phyloP scores from a whole-genome alignment of 2,888 invertebrate species.

The Leucania comma region DNA sequence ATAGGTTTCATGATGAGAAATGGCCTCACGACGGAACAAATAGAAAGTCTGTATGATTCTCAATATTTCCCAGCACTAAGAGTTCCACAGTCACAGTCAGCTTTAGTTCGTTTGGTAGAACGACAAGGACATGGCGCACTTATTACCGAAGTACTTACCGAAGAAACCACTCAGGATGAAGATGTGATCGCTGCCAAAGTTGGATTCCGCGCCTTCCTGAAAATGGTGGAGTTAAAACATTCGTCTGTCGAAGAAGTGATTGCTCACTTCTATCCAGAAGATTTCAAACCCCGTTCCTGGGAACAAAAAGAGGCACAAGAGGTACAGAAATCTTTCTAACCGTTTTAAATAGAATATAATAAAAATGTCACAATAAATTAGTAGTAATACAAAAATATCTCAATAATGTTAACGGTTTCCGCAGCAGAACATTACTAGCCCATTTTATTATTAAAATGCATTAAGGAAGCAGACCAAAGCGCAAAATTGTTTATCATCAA shows the following conservation, averaged over 20 bases:
- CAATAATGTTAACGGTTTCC: not conserved
- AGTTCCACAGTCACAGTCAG: slow-evolving; percentile 96
- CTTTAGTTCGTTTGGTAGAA: slow-evolving; percentile 95
- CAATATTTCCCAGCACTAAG: slow-evolving; percentile 95
- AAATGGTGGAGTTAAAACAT: slow-evolving; percentile 95
- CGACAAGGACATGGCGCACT: slow-evolving; percentile 95
- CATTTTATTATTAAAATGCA: not conserved
- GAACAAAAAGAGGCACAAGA: slow-evolving; percentile 93
- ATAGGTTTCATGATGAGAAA: slow-evolving; percentile 94
- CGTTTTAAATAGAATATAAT: not conserved
- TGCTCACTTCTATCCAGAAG: slow-evolving; percentile 95
- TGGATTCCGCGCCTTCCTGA: slow-evolving; percentile 96
- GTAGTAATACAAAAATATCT: not conserved
- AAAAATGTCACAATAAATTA: not conserved
- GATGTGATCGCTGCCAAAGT: slow-evolving; percentile 94
- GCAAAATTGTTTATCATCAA: not conserved
- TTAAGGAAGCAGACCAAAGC: not conserved
- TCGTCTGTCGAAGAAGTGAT: slow-evolving; percentile 96
- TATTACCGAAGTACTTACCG: slow-evolving; percentile 95
- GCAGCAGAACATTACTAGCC: not conserved
- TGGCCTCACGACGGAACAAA: slow-evolving; percentile 94
- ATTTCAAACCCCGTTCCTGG: slow-evolving; percentile 95
- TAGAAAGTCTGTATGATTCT: slow-evolving; percentile 94
- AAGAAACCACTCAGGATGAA: slow-evolving; percentile 95
- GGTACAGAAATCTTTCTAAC: slow-evolving; percentile 81